Conservation (phyloP, 23 tunicate genomes). For the Pegea sp. region DNA sequence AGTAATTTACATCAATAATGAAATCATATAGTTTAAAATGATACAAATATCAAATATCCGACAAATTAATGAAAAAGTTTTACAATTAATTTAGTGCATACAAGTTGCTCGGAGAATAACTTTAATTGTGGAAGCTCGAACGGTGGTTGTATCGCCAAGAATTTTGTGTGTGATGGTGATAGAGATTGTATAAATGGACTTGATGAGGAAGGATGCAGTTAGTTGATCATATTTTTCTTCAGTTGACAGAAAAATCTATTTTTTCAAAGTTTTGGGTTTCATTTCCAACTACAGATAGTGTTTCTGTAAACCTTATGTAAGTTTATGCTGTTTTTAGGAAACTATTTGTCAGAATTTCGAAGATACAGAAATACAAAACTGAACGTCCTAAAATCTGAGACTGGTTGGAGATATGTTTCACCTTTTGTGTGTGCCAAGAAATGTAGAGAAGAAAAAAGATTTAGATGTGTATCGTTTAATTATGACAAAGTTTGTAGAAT, state of each 20-base stretch:
- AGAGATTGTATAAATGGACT: conserved; percentile 32
- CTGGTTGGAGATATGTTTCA: conserved; percentile 37
- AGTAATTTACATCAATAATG: no score
- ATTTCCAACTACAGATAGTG: no score
- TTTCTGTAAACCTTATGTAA: no score
- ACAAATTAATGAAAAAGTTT: no score
- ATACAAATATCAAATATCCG: no score
- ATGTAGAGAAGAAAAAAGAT: conserved; percentile 33
- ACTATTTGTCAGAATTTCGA: conserved; percentile 2
- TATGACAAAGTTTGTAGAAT: conserved; percentile 32
- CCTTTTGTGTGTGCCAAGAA: conserved; percentile 60
- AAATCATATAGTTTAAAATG: no score
- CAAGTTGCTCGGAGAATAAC: no score
- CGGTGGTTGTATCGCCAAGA: conserved; percentile 34
- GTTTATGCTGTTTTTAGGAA: no score
- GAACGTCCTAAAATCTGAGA: conserved; percentile 3
- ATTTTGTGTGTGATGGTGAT: conserved; percentile 45
- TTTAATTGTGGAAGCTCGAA: conserved; percentile 28
- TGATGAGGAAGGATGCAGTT: conserved; percentile 61
- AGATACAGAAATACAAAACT: background rate
- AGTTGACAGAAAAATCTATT: no score
- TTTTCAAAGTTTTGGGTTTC: no score
- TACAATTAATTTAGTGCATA: no score
- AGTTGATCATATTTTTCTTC: background rate
- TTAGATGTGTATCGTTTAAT: conserved; percentile 42